A percentile compares a stretch with the other conserved stretches of the same genome.
Conservation (phyloP, 2,888 invertebrate species). For the Apamea crenata region DNA sequence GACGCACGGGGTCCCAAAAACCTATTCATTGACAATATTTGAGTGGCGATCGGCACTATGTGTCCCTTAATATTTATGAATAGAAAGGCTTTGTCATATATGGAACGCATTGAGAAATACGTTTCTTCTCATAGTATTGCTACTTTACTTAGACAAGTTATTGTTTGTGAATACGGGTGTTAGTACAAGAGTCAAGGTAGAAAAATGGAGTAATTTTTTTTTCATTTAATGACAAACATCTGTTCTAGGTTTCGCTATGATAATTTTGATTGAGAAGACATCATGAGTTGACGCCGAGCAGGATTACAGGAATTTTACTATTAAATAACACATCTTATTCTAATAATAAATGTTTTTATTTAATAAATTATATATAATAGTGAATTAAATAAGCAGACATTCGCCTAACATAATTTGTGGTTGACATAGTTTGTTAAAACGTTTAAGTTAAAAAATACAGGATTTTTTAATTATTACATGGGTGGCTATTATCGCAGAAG, state of each 20-base stretch:
- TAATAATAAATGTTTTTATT: slow-evolving; percentile 70
- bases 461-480: slow-evolving; percentile 15
- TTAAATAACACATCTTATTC: slow-evolving; percentile 31
- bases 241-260: slow-evolving; percentile 29
- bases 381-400: slow-evolving; percentile 78
- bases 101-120: too few relatives aligned
- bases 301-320: slow-evolving; percentile 24
- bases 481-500: background rate
- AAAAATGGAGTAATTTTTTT: too few relatives aligned
- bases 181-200: too few relatives aligned
- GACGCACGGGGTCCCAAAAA: too few relatives aligned
- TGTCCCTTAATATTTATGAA: too few relatives aligned
- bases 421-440: slow-evolving; percentile 56
- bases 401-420: slow-evolving; percentile 68
- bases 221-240: background rate
- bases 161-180: too few relatives aligned
- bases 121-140: too few relatives aligned
- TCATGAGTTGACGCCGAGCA: background rate
- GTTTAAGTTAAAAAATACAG: slow-evolving; percentile 43
- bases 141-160: too few relatives aligned
- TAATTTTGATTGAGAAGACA: slow-evolving; percentile 4
- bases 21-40: too few relatives aligned
- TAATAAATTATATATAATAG: slow-evolving; percentile 79
- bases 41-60: too few relatives aligned
- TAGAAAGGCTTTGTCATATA: too few relatives aligned